Evolutionary conservation across 2,113 vertebrate genomes (phyloP), one percentile per base, ranked within the genome.

Genomic region (Penelope pileata): DNA sequence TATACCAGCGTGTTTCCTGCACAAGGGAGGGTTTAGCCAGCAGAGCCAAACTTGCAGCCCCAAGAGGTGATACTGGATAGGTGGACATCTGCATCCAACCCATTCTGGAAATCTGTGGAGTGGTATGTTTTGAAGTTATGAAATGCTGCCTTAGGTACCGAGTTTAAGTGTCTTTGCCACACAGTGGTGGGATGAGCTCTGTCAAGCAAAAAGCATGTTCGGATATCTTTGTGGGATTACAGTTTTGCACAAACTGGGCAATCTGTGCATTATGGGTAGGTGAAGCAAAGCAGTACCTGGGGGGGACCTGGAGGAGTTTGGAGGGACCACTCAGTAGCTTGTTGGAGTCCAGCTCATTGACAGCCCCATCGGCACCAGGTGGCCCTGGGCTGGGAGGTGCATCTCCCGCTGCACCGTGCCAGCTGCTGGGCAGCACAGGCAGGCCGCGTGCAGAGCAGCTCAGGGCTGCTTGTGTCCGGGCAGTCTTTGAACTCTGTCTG

Each of bases 401-500:
- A 19, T 14, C 48, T 32, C 64, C 1, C 0, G 86, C 68, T 14
- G 91, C 91, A 51, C 0, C 5, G 40, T 75, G 75, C 79, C 86
- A 83, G 63, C 34, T 62, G 87, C 58, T 75, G 86, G 24, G n/a
- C 63, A 43, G 54, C 75, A 86, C 75, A 3, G 1, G 63, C 50
- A 80, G 56, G 38, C 68, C 0, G 1, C 13, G 2, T 17, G 63
- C 58, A n/a, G 74, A 87, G 78, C 58, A 43, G 74, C 83, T 70
- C 0, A 0, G 69, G 92, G 58, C 58, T 51, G 47, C 60, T 38
- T 42, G 30, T 63, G 75, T 47, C 48, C 27, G 7, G 36, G 63
- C 66, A 83, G 87, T 64, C 90, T 95, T 97, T 94, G 93, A 91
- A 93, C 92, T 96, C 53, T 22, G 62, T 45, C 79, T 94, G 88